These are phyloP conservation scores for Pampusana beccarii DNA, from an alignment of 2,113 vertebrate genomes.

Conservation along the genomic window DNA sequence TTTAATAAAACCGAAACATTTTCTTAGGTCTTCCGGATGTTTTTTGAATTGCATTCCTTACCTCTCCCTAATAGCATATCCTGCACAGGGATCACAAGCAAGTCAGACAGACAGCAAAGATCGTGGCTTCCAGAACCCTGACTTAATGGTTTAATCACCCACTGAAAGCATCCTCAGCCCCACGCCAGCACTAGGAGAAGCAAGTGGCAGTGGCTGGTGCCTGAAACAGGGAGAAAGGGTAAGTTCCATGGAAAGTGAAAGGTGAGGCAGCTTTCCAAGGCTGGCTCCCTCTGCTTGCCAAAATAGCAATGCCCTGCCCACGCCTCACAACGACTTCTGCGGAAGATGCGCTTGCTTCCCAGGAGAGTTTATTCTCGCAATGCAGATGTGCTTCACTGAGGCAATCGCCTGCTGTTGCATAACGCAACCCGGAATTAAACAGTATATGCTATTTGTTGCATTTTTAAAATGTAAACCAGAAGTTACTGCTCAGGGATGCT, in stretches of 20 bases:
- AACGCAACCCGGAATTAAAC: slow-evolving; percentile 49
- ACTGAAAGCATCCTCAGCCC: neutral
- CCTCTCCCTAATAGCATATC: neutral
- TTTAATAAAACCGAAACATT: neutral
- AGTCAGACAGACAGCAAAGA: neutral
- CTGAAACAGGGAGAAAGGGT: slow-evolving; percentile 17
- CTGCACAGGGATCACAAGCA: neutral
- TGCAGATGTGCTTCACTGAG: slow-evolving; percentile 14
- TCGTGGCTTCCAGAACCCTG: neutral
- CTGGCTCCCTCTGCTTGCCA: slow-evolving; percentile 23
- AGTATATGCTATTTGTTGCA: neutral
- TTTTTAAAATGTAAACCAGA: slow-evolving; percentile 56
- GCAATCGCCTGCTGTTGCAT: slow-evolving; percentile 1
- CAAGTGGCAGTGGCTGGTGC: neutral
- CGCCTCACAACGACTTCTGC: neutral
- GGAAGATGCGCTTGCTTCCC: slow-evolving; percentile 32
- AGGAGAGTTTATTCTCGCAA: slow-evolving; percentile 39
- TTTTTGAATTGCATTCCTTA: neutral
- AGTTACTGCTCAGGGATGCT: slow-evolving; percentile 5
- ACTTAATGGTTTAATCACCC: neutral
- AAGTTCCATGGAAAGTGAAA: slow-evolving; percentile 59
- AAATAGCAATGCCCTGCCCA: slow-evolving; percentile 26
- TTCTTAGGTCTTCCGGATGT: neutral
- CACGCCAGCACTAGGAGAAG: neutral
- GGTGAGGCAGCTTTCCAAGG: slow-evolving; percentile 57